Base-by-base conservation (phyloP, 1,140 invertebrate genomes). In the Drosophila kurseongensis region DNA sequence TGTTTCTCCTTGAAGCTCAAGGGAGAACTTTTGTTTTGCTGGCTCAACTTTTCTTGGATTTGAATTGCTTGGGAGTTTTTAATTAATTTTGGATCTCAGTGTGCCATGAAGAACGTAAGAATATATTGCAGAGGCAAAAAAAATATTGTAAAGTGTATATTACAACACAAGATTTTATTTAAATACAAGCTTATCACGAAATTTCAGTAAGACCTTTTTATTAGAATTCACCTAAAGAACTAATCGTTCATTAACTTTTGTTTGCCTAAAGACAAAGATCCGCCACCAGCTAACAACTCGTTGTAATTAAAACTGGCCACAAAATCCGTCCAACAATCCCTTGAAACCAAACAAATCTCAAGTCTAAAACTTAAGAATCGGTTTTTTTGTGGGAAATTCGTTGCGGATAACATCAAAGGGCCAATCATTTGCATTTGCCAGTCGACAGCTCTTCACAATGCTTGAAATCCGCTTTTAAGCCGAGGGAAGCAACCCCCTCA, bases 401-500 rank as follows among this genome's bases (percentile, higher is more conserved):
- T 40, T 36, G 32, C 35, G 51, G 41, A 59, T 51, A 68, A 77
- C 74, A 77, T 77, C 74, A 77, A 77, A 77, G 73, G 27, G 36
- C 73, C 56, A 68, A 61, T 77, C 52, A 77, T 77, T 77, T 77
- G 74, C 74, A 77, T 77, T 76, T 55, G 74, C 68, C 71, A 48
- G 57, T 13, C 69, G 55, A 52, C 54, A 51, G 55, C 73, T 75
- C 71, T 75, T 65, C 36, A 75, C 71, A 75, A 75, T 65, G 52
- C 73, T 75, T 66, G 41, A 58, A 71, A 75, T 75, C 73, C 40
- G 38, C 73, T 66, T 75, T 51, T 42, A 16, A 75, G 35, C 27
- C 13, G 8, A 54, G 13, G 12, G 5, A 13, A 23, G 14, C 18
- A 16, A 13, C 41, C 50, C 32, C 16, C 41, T 7, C 35, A 27